Percentiles rank a stretch among this genome's conserved stretches.
Evolutionary conservation across 2,113 vertebrate species (phyloP).

Genomic region (Halichoerus grypus): DNA sequence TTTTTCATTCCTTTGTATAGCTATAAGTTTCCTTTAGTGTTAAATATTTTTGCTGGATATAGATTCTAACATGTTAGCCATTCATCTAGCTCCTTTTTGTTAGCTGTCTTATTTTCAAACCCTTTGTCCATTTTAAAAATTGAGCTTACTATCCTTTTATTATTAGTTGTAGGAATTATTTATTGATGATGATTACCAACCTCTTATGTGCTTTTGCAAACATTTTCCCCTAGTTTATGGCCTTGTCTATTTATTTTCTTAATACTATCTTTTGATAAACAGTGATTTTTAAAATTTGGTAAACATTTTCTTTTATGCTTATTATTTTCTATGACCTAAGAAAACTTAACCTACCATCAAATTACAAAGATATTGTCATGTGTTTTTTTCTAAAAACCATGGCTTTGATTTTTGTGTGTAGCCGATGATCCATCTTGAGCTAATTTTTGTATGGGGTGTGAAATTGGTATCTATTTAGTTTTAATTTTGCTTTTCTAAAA

Average conservation of each 20-base stretch:
- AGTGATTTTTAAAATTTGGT: background rate
- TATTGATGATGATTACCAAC: background rate
- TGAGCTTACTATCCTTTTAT: background rate
- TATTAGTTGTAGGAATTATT: background rate
- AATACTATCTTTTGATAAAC: background rate
- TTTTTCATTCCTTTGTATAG: background rate
- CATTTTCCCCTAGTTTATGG: background rate
- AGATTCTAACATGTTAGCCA: background rate
- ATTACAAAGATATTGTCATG: background rate
- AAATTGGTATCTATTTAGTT: background rate
- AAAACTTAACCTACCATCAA: background rate
- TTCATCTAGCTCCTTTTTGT: background rate
- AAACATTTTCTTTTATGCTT: conserved; percentile 22
- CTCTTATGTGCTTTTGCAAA: conserved; percentile 4
- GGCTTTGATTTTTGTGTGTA: conserved; percentile 25
- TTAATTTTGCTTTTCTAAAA: conserved; percentile 53
- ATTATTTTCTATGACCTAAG: background rate
- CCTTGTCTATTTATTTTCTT: background rate
- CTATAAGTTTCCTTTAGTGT: background rate
- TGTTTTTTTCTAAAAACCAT: conserved; percentile 22
- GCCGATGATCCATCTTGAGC: background rate
- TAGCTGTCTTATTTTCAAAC: background rate
- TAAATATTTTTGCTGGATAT: background rate
- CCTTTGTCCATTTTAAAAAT: background rate
- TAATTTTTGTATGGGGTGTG: background rate